phyloP scores from a whole-genome alignment of 2,888 invertebrate species.

The Lasioglossum morio region DNA sequence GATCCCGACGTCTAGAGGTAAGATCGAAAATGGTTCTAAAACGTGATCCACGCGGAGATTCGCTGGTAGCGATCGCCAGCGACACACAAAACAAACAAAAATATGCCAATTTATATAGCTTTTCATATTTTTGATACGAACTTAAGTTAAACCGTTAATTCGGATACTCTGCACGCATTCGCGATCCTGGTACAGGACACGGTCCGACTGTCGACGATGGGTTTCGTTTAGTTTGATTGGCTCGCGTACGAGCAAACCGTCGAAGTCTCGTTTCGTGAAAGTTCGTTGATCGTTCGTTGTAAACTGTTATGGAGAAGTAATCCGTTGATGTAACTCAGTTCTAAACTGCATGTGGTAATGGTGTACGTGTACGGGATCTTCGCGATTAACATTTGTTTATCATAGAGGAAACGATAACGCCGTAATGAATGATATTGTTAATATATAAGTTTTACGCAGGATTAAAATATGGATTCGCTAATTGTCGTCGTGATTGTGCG shows the following conservation, averaged over 20 bases:
- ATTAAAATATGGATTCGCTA: constrained; percentile 7
- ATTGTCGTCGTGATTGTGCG: constrained; percentile 14
- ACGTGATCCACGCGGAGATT: constrained; percentile 10
- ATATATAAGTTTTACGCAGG: constrained; percentile 20
- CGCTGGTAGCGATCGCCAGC: constrained; percentile 11
- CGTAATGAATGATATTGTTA: constrained; percentile 33
- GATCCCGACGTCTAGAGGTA: constrained; percentile 27
- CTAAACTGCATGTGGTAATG: background rate
- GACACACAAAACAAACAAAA: background rate
- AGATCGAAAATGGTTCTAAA: constrained; percentile 54
- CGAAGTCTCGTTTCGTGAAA: background rate
- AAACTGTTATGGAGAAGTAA: background rate
- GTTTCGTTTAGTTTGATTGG: constrained; percentile 19
- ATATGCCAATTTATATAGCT: constrained; percentile 53
- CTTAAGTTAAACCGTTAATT: constrained; percentile 49
- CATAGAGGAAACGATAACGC: background rate
- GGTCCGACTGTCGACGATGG: background rate
- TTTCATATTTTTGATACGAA: constrained; percentile 63
- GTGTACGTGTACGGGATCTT: constrained; percentile 2
- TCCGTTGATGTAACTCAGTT: background rate
- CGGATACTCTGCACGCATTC: constrained; percentile 18
- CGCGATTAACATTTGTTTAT: constrained; percentile 32
- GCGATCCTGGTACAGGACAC: background rate
- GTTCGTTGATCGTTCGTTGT: constrained; percentile 40
- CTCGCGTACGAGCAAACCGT: background rate